These are phyloP conservation scores for Uropetala carovei DNA, from an alignment of 2,888 invertebrate species.

Conservation along the genomic window DNA sequence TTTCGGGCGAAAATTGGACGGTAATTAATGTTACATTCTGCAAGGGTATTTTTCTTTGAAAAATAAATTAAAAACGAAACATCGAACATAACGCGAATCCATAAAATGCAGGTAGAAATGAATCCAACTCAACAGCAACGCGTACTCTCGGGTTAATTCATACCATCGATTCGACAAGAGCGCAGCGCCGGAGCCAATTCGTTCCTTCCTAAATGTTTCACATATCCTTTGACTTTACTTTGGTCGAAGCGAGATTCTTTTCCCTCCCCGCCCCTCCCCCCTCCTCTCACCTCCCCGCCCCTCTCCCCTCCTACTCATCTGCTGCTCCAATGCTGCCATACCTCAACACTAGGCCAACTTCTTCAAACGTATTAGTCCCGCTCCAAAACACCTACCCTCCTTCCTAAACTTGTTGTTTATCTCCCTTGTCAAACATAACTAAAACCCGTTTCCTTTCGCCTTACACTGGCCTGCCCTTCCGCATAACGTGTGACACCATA, in stretches of 20 bases:
- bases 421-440: not conserved
- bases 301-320: not conserved
- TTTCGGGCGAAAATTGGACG: no score
- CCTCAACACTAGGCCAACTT: not conserved
- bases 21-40: no score
- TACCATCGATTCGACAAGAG: no score
- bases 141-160: no score
- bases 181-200: no score
- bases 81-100: no score
- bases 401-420: not conserved
- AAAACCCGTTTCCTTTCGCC: not conserved
- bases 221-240: not conserved
- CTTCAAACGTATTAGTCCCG: not conserved
- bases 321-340: not conserved
- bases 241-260: no score
- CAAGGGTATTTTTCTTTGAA: no score
- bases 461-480: not conserved
- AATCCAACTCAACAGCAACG: no score
- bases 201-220: no score
- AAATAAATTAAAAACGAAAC: no score
- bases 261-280: not conserved
- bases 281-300: not conserved
- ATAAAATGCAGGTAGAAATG: no score
- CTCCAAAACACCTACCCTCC: not conserved
- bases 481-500: not conserved